Percentiles rank a stretch among this genome's conserved stretches.
phyloP scores from a whole-genome alignment of 2,113 vertebrate species.

The Herpailurus yagouaroundi region DNA sequence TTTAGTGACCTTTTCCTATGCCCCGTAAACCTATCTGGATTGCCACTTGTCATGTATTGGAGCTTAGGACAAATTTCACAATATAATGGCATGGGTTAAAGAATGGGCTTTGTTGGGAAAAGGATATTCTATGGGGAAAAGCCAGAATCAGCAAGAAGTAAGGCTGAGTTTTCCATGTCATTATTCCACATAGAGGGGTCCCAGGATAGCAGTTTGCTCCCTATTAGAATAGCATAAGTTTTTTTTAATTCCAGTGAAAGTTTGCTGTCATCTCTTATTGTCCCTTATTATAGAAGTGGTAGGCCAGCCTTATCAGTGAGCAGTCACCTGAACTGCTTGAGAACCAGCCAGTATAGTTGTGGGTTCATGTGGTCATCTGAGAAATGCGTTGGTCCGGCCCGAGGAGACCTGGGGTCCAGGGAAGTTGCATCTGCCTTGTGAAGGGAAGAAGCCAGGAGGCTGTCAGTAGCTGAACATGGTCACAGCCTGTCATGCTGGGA shows the following conservation, averaged over 20 bases:
- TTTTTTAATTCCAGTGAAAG: not conserved
- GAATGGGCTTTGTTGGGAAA: not conserved
- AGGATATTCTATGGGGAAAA: not conserved
- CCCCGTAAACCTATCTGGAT: not conserved
- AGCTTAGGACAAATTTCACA: not conserved
- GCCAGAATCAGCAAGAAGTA: not conserved
- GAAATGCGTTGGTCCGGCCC: not conserved
- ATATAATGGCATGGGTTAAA: not conserved
- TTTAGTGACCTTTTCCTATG: constrained; percentile 32
- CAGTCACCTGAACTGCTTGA: not conserved
- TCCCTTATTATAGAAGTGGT: not conserved
- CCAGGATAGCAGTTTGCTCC: not conserved
- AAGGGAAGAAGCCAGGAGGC: not conserved
- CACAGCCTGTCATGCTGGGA: not conserved
- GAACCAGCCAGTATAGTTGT: not conserved
- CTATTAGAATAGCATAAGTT: not conserved
- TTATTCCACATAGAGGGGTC: not conserved
- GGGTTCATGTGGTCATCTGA: not conserved
- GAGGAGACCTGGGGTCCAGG: not conserved
- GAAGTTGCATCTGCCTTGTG: not conserved
- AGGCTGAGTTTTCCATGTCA: not conserved
- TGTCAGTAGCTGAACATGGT: not conserved
- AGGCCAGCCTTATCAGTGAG: not conserved
- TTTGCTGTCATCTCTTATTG: not conserved
- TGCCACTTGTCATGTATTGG: not conserved